Evolutionary conservation across 2,113 vertebrate genomes (phyloP).

Genomic region (Bambusicola thoracicus): DNA sequence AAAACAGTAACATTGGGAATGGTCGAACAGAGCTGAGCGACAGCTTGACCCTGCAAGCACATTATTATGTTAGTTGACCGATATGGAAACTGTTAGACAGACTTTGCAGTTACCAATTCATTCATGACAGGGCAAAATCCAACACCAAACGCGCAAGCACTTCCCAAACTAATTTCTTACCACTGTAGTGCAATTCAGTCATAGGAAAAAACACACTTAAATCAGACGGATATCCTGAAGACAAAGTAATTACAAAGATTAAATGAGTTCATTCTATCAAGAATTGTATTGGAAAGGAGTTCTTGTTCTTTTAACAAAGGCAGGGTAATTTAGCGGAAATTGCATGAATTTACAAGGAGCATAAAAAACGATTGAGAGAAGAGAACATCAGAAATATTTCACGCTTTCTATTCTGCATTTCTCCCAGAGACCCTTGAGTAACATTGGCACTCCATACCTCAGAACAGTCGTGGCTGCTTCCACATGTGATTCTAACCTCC

Average conservation of each 20-base stretch:
- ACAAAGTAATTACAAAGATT: not conserved
- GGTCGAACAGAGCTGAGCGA: conserved; percentile 96
- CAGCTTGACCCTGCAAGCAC: conserved; percentile 92
- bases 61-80: conserved; percentile 19
- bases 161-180: not conserved
- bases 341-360: not conserved
- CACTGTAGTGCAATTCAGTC: not conserved
- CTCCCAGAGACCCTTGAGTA: not conserved
- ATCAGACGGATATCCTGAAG: not conserved
- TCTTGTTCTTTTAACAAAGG: not conserved
- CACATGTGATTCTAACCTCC: rapidly evolving
- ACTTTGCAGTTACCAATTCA: not conserved
- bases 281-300: not conserved
- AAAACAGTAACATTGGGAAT: conserved; percentile 92
- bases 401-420: not conserved
- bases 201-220: not conserved
- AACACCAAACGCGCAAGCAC: not conserved
- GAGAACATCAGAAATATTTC: not conserved
- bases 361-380: not conserved
- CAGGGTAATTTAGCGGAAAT: not conserved
- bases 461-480: not conserved
- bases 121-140: conserved; percentile 31
- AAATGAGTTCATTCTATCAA: not conserved
- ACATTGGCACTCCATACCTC: not conserved
- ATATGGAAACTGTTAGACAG: not conserved